These are phyloP conservation scores for Hippocampus guttulatus DNA, from an alignment of 2,113 vertebrate species.

Conservation along the genomic window DNA sequence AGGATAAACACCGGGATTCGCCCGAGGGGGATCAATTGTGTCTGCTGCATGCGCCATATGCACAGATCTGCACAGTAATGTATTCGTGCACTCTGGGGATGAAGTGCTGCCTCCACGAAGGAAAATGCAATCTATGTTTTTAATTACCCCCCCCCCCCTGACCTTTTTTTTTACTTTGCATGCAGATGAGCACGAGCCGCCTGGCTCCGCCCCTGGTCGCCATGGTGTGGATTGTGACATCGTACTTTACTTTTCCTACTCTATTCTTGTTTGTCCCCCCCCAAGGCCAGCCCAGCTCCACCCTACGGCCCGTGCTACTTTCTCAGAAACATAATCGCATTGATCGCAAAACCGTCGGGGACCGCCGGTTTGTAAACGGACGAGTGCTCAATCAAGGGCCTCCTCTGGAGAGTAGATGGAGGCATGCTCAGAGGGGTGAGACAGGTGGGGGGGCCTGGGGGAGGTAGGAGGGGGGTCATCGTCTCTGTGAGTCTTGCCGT, in stretches of 20 bases:
- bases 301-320: constrained; percentile 35
- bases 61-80: background rate
- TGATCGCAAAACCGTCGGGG: constrained; percentile 71
- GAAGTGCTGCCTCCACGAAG: constrained; percentile 17
- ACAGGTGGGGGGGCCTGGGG: background rate
- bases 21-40: background rate
- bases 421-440: constrained; percentile 28
- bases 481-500: constrained; percentile 55
- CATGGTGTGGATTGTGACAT: too few relatives aligned
- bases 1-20: constrained; percentile 40
- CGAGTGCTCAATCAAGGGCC: constrained; percentile 60
- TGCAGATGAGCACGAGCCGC: too few relatives aligned
- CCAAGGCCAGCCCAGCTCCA: constrained; percentile 12
- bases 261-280: too few relatives aligned
- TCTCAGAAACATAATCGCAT: constrained; percentile 72
- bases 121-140: background rate
- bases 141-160: background rate
- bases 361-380: constrained; percentile 69
- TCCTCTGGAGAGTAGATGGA: constrained; percentile 13
- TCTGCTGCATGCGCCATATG: background rate
- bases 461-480: constrained; percentile 6
- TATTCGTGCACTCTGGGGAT: background rate
- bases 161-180: too few relatives aligned
- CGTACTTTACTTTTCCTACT: too few relatives aligned
- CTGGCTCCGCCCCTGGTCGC: too few relatives aligned